Conservation (phyloP, 2,888 invertebrate species). For the Xiphydria camelus region DNA sequence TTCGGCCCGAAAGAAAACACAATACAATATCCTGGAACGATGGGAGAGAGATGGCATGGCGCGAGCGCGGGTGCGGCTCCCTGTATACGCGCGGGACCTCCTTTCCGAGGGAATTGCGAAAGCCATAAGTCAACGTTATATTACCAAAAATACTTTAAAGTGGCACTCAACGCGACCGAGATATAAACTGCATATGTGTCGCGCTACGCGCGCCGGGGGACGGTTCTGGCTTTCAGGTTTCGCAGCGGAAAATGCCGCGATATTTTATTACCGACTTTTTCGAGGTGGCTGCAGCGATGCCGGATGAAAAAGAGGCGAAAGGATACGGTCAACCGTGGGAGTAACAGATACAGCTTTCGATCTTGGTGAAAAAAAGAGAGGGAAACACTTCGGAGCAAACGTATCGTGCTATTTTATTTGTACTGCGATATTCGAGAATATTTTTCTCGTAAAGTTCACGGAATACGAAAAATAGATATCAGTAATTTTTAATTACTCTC, state of each 20-base stretch:
- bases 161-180: conserved; percentile 39
- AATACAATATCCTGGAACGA: conserved; percentile 38
- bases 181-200: background rate
- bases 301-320: too few species aligned
- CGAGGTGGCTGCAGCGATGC: too few species aligned
- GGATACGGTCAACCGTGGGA: too few species aligned
- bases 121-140: conserved; percentile 56
- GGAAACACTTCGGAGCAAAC: too few species aligned
- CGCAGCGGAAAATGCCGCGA: conserved; percentile 20
- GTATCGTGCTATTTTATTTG: too few species aligned
- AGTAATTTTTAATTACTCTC: too few species aligned
- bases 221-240: conserved; percentile 3
- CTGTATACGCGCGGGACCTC: conserved; percentile 11
- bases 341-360: too few species aligned
- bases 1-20: conserved; percentile 56
- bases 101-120: conserved; percentile 32
- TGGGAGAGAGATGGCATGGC: conserved; percentile 7
- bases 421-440: too few species aligned
- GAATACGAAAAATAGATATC: too few species aligned
- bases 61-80: background rate
- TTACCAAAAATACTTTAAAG: conserved; percentile 57
- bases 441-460: too few species aligned
- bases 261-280: conserved; percentile 45
- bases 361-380: too few species aligned
- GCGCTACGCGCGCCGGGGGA: background rate